Conservation (phyloP, 92 coral and sea anemone genomes). For the Micromussa lordhowensis region DNA sequence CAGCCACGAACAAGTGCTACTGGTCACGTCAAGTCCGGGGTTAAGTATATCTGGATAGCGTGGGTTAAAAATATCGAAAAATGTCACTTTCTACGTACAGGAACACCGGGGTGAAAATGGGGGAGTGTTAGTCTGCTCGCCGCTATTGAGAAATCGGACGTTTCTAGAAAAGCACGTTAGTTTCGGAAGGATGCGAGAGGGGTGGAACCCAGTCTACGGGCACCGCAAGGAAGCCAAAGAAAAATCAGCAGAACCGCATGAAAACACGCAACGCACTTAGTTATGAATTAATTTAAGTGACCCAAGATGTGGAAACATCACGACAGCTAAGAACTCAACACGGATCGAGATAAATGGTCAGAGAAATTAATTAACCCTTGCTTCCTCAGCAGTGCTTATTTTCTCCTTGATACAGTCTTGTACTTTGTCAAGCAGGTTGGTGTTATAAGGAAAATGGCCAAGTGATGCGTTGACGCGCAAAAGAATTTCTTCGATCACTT, state of each 20-base stretch:
- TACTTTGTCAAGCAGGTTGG: not conserved
- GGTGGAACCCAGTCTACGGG: not conserved
- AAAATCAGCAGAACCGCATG: not conserved
- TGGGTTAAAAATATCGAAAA: not conserved
- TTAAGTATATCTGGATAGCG: too few relatives aligned
- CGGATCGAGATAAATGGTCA: not conserved
- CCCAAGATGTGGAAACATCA: not conserved
- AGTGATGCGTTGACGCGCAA: not conserved
- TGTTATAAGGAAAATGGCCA: not conserved
- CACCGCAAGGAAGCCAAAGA: not conserved
- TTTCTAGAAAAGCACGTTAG: not conserved
- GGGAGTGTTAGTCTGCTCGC: not conserved
- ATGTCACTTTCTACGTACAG: not conserved
- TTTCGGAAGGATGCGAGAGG: constrained; percentile 16
- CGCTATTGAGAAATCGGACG: not conserved
- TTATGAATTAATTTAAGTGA: not conserved
- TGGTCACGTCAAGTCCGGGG: not conserved
- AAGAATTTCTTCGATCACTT: not conserved
- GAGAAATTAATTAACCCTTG: not conserved
- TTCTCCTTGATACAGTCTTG: not conserved
- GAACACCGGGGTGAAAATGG: not conserved
- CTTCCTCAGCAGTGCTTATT: not conserved
- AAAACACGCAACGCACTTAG: not conserved
- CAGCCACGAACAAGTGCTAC: not conserved
- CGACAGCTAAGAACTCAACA: not conserved